Conservation (phyloP, 2,888 invertebrate genomes). For the Muscina levida region DNA sequence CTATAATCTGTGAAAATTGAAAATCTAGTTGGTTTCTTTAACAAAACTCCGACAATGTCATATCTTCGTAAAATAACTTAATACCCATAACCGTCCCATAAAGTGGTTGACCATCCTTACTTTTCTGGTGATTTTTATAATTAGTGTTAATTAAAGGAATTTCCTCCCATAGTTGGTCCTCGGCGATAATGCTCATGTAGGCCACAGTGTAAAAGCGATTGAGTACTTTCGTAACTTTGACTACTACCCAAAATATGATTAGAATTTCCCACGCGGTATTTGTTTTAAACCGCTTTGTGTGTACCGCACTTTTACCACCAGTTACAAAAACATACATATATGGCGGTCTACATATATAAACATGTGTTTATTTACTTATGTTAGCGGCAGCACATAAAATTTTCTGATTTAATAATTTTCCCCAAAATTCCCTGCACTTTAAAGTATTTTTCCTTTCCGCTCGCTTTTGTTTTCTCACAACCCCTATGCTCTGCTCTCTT, state of each 20-base stretch:
- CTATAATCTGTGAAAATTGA: too few relatives aligned
- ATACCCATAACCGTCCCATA: too few relatives aligned
- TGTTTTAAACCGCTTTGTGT: conserved; percentile 8
- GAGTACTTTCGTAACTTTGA: too few relatives aligned
- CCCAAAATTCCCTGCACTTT: conserved; percentile 26
- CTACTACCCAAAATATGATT: conserved; percentile 21
- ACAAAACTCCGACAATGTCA: too few relatives aligned
- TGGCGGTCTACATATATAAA: too few relatives aligned
- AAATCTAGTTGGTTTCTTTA: too few relatives aligned
- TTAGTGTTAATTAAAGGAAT: conserved; percentile 37
- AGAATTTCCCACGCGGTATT: conserved; percentile 14
- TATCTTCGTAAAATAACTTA: too few relatives aligned
- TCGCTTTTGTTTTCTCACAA: background rate
- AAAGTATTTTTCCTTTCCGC: background rate
- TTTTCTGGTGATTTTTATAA: conserved; percentile 18
- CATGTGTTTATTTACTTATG: too few relatives aligned
- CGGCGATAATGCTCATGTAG: too few relatives aligned
- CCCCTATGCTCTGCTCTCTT: background rate
- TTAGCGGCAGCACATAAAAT: background rate
- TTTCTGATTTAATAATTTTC: conserved; percentile 30
- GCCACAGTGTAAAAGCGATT: too few relatives aligned
- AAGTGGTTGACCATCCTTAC: too few relatives aligned
- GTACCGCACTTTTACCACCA: conserved; percentile 11
- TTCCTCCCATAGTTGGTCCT: conserved; percentile 21
- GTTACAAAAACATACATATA: background rate